These are phyloP conservation scores for Gymnoscopelus braueri DNA, from an alignment of 2,797 vertebrate species.

Conservation along the genomic window DNA sequence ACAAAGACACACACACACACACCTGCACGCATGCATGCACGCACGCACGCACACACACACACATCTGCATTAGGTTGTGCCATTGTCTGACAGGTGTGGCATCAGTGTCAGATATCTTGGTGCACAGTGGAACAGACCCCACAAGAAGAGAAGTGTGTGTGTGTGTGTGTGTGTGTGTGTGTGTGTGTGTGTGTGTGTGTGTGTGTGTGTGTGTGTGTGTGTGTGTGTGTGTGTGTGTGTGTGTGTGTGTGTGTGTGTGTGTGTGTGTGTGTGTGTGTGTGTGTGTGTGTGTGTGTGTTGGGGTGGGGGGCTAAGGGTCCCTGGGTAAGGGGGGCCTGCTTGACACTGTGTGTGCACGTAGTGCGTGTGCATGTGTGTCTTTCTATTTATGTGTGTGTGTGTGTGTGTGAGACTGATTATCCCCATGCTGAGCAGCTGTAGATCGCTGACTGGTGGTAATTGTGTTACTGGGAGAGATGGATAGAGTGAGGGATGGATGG, in stretches of 20 bases:
- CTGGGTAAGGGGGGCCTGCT: too few species aligned
- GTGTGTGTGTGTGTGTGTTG: background rate
- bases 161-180: constrained; percentile 5
- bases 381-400: constrained; percentile 22
- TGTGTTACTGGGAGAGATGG: constrained; percentile 49
- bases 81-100: constrained; percentile 36
- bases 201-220: background rate
- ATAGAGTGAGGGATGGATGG: constrained; percentile 3
- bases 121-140: constrained; percentile 30
- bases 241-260: constrained; percentile 4
- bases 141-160: background rate
- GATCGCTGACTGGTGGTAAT: constrained; percentile 58
- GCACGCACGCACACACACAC: constrained; percentile 12
- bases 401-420: background rate
- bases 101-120: constrained; percentile 41
- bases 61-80: background rate
- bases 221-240: constrained; percentile 12
- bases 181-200: constrained; percentile 8
- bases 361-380: constrained; percentile 14
- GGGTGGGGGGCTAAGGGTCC: background rate
- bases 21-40: background rate
- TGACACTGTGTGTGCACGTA: too few species aligned
- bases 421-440: constrained; percentile 51
- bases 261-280: background rate
- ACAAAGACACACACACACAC: background rate